phyloP scores from a whole-genome alignment of 1,140 invertebrate genomes.

The Drosophila littoralis region DNA sequence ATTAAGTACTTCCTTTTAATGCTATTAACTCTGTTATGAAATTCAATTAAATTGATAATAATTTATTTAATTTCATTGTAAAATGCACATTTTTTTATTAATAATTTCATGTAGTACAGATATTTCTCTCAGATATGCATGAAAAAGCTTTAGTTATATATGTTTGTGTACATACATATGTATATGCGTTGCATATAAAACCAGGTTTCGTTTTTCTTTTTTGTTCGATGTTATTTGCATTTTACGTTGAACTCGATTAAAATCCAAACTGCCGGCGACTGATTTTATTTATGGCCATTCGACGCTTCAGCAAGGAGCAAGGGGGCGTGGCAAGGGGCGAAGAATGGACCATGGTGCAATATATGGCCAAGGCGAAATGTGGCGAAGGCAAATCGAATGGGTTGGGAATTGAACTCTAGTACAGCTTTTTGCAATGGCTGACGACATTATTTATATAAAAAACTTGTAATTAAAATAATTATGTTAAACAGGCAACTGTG shows the following conservation, averaged over 20 bases:
- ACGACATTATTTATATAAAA: neutral
- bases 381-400: neutral
- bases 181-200: neutral
- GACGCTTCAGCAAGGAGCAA: neutral
- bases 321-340: neutral
- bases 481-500: neutral
- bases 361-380: too few relatives aligned
- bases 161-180: neutral
- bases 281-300: slow-evolving; percentile 53
- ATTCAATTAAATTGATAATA: too few relatives aligned
- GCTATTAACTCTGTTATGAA: too few relatives aligned
- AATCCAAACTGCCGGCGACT: slow-evolving; percentile 33
- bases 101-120: too few relatives aligned
- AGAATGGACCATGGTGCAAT: too few relatives aligned
- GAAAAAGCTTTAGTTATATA: neutral
- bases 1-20: too few relatives aligned
- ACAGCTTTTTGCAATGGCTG: neutral
- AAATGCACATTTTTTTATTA: too few relatives aligned
- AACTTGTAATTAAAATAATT: slow-evolving; percentile 8
- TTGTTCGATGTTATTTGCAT: slow-evolving; percentile 32
- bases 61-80: too few relatives aligned
- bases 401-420: slow-evolving; percentile 12
- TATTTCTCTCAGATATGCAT: too few relatives aligned
- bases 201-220: neutral
- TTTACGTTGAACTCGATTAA: slow-evolving; percentile 58